Evolutionary conservation across 2,113 vertebrate genomes (phyloP).

Genomic region (Apaloderma vittatum): DNA sequence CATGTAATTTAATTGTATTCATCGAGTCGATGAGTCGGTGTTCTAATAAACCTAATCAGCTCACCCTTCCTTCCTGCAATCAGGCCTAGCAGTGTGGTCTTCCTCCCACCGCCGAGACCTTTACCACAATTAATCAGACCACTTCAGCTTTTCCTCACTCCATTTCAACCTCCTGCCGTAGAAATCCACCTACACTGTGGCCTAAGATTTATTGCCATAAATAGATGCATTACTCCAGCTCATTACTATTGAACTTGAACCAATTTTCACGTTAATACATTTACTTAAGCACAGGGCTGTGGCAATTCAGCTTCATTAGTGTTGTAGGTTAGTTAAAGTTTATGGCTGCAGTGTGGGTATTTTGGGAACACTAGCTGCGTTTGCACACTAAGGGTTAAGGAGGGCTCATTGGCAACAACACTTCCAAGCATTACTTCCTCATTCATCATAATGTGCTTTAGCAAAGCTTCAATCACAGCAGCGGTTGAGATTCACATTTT

Average conservation of each 20-base stretch:
- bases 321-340: not conserved
- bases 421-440: not conserved
- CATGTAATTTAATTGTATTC: not conserved
- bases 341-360: not conserved
- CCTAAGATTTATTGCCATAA: not conserved
- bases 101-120: not conserved
- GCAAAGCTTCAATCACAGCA: not conserved
- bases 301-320: not conserved
- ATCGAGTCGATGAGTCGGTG: not conserved
- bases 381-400: not conserved
- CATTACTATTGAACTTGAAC: not conserved
- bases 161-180: not conserved
- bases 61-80: slow-evolving; percentile 3
- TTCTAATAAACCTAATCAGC: slow-evolving; percentile 8
- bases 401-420: not conserved
- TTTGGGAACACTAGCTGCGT: not conserved
- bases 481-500: not conserved
- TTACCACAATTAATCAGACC: not conserved
- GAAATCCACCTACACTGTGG: accelerated
- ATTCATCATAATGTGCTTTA: not conserved
- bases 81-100: not conserved
- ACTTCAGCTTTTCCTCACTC: not conserved
- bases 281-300: no score
- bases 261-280: accelerated
- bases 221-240: not conserved